Base-by-base conservation (phyloP, 2,797 vertebrate genomes). In the Bovichtus diacanthus region DNA sequence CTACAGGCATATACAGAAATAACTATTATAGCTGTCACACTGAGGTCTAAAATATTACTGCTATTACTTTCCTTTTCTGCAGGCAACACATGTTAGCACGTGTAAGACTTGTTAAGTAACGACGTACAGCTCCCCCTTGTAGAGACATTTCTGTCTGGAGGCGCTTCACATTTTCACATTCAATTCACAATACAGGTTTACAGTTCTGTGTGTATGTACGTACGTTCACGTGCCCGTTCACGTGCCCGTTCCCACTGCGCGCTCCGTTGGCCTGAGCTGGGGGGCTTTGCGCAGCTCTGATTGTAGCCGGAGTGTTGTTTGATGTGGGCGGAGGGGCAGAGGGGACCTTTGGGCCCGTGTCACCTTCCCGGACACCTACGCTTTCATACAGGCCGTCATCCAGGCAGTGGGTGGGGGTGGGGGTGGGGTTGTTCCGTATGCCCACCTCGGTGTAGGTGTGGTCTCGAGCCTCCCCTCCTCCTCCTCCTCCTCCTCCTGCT, bases 351-450 rank as follows among this genome's bases (percentile, higher is more conserved):
- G 87, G 70, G n/a, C 65, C 80, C 0, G 64, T 2, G 4, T 92
- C 88, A 1, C 60, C 63, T 29, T 92, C 90, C 49, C 91, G 84
- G 8, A 95, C 88, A 7, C 93, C 93, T 8, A 95, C 95, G 0
- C 82, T 95, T 87, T 96, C 95, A 11, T 96, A 96, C 62, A 96
- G 80, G 36, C 93, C 94, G 6, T 96, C 95, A 1, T 96, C 95
- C 58, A 88, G 85, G 76, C 86, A 88, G 25, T 87, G 92, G 43
- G 67, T 83, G 0, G 93, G 88, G 1, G 91, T 89, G 13, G 93
- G 88, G 1, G 91, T 89, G 13, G 93, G 88, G 73, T 92, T 90
- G 72, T 91, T 89, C 41, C 90, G 90, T 41, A 91, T 56, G 39
- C 93, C 93, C 76, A 96, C 95, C 87, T 95, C 94, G 0, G 94